These are phyloP conservation scores for Nemopilema nomurai DNA, from an alignment of 30 jellyfish, hydroid and myxozoan species.

Conservation along the genomic window DNA sequence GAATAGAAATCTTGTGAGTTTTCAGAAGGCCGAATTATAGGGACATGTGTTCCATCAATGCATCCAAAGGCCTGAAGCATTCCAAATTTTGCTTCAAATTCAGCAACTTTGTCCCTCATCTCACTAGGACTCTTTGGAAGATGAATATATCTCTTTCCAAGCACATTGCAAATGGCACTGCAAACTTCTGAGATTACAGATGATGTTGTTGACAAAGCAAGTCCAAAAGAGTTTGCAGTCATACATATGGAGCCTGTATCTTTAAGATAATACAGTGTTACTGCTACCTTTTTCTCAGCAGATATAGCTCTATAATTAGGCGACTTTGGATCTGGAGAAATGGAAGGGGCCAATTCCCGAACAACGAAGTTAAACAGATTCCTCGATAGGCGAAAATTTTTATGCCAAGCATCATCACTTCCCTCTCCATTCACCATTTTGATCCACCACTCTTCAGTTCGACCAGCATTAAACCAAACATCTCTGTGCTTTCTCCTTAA, in stretches of 20 bases:
- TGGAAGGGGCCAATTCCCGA: conserved; percentile 16
- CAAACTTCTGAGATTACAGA: conserved; percentile 20
- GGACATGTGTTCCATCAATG: conserved; percentile 68
- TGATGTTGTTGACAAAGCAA: conserved; percentile 16
- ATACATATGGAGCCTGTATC: conserved; percentile 52
- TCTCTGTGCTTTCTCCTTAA: conserved; percentile 28
- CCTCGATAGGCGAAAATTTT: conserved; percentile 40
- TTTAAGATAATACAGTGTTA: conserved; percentile 37
- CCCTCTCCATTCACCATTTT: conserved; percentile 42
- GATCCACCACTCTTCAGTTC: conserved; percentile 64
- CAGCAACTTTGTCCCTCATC: conserved; percentile 57
- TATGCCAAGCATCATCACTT: conserved; percentile 36
- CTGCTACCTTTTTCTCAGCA: conserved; percentile 66
- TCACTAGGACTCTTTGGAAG: conserved; percentile 31
- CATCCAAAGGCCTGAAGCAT: conserved; percentile 65
- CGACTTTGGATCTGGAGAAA: conserved; percentile 35
- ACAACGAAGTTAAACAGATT: conserved; percentile 15
- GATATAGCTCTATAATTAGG: conserved; percentile 32
- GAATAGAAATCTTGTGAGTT: conserved; percentile 32
- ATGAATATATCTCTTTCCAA: conserved; percentile 43
- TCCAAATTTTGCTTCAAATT: conserved; percentile 51
- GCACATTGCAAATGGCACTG: conserved; percentile 19
- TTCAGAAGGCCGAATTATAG: conserved; percentile 29
- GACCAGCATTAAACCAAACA: conserved; percentile 36
- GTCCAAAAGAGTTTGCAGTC: conserved; percentile 64